Percentiles rank a stretch among this genome's conserved stretches.
Evolutionary conservation across 2,888 invertebrate genomes (phyloP).

Genomic region (Herminia tarsipennalis): DNA sequence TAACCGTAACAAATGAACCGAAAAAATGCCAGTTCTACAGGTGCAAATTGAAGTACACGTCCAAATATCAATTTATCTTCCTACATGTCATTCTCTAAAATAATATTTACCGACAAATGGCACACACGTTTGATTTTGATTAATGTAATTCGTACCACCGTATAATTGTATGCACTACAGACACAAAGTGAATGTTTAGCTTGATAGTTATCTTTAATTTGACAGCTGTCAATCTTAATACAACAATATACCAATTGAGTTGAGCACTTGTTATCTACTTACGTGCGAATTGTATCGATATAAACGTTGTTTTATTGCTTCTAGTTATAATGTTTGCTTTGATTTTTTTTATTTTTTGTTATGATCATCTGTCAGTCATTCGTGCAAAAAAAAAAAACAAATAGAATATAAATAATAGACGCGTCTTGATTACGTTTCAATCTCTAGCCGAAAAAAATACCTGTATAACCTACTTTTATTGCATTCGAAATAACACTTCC

Average conservation of each 20-base stretch:
- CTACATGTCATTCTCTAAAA: constrained; percentile 13
- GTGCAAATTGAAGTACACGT: constrained; percentile 6
- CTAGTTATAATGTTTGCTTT: too few species aligned
- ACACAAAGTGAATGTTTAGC: constrained; percentile 41
- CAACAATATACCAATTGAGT: constrained; percentile 45
- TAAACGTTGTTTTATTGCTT: constrained; percentile 14
- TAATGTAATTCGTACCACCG: constrained; percentile 37
- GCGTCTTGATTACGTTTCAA: too few species aligned
- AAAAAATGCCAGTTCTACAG: neutral
- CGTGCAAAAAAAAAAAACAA: too few species aligned
- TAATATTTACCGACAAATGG: constrained; percentile 30
- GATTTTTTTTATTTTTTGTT: too few species aligned
- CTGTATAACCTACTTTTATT: constrained; percentile 15
- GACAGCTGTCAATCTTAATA: constrained; percentile 52
- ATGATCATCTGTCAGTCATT: too few species aligned
- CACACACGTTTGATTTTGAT: constrained; percentile 38
- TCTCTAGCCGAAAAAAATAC: too few species aligned
- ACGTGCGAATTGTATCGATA: constrained; percentile 17
- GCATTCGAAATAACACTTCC: constrained; percentile 8
- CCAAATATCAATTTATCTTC: constrained; percentile 14
- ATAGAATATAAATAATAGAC: too few species aligned
- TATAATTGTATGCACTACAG: constrained; percentile 14
- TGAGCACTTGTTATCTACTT: constrained; percentile 38
- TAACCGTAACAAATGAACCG: too few species aligned
- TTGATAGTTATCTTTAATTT: constrained; percentile 49